A percentile compares a stretch with the other conserved stretches of the same genome.
phyloP scores from a whole-genome alignment of 2,113 vertebrate genomes.

The Odobenus rosmarus region DNA sequence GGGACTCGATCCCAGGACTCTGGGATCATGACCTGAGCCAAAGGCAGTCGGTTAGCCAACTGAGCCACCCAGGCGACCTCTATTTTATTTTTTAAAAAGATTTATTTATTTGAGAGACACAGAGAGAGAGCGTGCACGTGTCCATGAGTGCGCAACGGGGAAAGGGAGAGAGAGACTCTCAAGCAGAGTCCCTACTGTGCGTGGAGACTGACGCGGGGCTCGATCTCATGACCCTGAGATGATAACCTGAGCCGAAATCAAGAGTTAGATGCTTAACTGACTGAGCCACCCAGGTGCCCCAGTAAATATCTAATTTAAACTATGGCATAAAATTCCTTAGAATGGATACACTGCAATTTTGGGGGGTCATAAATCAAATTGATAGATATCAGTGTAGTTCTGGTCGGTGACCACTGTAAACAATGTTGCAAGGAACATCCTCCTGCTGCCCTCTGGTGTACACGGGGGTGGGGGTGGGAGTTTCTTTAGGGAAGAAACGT shows the following conservation, averaged over 20 bases:
- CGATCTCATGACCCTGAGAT: background rate
- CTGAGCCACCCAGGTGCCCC: background rate
- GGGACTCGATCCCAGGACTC: too few species aligned
- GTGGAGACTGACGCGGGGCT: background rate
- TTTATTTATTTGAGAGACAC: background rate
- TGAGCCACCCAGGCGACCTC: too few species aligned
- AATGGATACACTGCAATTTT: background rate
- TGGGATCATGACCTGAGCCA: too few species aligned
- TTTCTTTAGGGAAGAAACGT: background rate
- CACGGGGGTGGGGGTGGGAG: too few species aligned
- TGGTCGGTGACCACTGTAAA: background rate
- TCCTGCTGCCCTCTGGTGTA: background rate
- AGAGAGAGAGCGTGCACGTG: background rate
- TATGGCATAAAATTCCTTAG: background rate
- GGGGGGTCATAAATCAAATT: background rate
- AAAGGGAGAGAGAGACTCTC: background rate
- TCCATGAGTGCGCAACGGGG: too few species aligned
- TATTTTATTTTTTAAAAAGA: background rate
- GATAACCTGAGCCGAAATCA: background rate
- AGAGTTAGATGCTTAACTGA: background rate
- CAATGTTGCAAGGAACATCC: background rate
- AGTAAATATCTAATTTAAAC: background rate
- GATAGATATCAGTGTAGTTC: background rate
- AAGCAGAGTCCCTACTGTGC: background rate
- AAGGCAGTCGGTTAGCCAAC: too few species aligned